Conservation (phyloP, 2,888 invertebrate species). For the Calameuta idolon region DNA sequence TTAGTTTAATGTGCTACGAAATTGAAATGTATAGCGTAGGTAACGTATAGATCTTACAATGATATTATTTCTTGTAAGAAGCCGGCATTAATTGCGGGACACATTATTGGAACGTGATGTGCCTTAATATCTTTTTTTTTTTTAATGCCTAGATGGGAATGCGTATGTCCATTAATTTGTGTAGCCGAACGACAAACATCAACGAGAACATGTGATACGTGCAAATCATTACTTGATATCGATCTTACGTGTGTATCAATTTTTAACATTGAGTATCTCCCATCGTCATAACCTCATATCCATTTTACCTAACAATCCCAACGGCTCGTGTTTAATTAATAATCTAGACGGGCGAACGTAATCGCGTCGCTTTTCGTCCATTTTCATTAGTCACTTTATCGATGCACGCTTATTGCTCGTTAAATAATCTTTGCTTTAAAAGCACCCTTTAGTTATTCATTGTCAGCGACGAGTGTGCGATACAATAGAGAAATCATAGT, state of each 20-base stretch:
- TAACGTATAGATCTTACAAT: slow-evolving; percentile 27
- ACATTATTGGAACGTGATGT: not conserved
- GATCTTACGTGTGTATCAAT: not conserved
- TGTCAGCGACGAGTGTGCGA: not conserved
- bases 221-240: not conserved
- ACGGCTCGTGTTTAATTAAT: not conserved
- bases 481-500: not conserved
- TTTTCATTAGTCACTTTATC: not conserved
- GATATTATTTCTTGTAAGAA: slow-evolving; percentile 21
- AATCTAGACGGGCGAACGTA: not conserved
- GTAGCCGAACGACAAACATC: not conserved
- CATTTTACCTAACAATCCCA: not conserved
- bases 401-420: not conserved
- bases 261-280: not conserved
- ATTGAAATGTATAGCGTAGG: slow-evolving; percentile 30
- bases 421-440: not conserved
- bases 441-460: not conserved
- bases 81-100: slow-evolving; percentile 5
- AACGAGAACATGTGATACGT: not conserved
- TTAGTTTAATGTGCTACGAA: slow-evolving; percentile 26
- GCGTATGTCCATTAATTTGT: not conserved
- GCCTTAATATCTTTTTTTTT: slow-evolving; percentile 1
- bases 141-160: not conserved
- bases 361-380: not conserved
- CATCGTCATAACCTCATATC: not conserved